Evolutionary conservation across 2,113 vertebrate species (phyloP), one percentile per base, ranked within the genome.

Genomic region (Burhinus bistriatus): DNA sequence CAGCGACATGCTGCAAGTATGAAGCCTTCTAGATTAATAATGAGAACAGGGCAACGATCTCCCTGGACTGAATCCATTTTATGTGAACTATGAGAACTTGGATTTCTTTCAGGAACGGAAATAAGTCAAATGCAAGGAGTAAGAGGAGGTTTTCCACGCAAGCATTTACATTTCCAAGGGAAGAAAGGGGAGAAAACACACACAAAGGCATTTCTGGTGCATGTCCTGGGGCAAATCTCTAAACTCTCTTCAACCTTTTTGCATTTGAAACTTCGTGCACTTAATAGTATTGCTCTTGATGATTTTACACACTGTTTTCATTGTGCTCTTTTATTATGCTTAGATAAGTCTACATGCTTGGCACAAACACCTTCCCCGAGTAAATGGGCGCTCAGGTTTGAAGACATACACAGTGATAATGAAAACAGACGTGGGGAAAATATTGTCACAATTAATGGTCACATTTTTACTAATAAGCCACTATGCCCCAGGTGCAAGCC

Each of bases 41-140:
- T 79, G 91, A 89, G 88, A 93, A 87, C 83, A 85, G 64, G 20
- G 82, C 94, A 52, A 42, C 6, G 59, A 91, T 95, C 92, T 94
- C 92, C 78, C 95, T 96, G 96, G 97, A 96, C 89, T 40, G 40
- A 49, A 82, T 95, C 97, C 97, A 96, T 95, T 95, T 96, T 79
- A 97, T 93, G 96, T 83, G 95, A 97, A 69, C 96, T 87, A 54
- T 95, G 96, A 97, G 97, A 97, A 97, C 87, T 90, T 96, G 97
- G 97, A 96, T 96, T 96, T 87, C 58, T 93, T 91, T 96, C 95
- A 96, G 76, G 71, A 89, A 61, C 11, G 75, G 83, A 64, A 97
- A 97, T 34, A 87, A 94, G 94, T 81, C 15, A 96, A 97, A 96
- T 36, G 72, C 15, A 45, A 97, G 62, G 66, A 97, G 82, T 51